Conservation (phyloP, 2,888 invertebrate species). For the Stramonita haemastoma region DNA sequence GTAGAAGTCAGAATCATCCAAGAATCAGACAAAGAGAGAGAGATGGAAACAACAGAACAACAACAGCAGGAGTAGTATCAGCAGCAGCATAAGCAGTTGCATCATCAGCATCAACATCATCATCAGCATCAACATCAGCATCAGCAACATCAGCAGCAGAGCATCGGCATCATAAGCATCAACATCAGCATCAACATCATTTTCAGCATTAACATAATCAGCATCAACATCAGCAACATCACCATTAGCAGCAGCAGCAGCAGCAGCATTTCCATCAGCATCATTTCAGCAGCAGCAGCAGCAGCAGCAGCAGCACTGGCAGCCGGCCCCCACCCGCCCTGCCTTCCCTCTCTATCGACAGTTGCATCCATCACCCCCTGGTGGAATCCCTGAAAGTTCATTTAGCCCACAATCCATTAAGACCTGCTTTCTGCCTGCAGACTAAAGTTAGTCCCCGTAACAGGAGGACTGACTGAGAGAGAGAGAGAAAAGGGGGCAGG, state of each 20-base stretch:
- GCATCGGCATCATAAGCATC: neutral
- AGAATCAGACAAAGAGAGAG: neutral
- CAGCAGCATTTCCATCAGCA: neutral
- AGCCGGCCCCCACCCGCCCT: neutral
- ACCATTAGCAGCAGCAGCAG: neutral
- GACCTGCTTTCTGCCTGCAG: neutral
- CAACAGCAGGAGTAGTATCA: too few relatives aligned
- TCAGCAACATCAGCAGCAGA: neutral
- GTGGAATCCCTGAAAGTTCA: conserved; percentile 40
- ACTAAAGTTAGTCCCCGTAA: neutral
- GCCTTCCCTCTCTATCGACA: conserved; percentile 26
- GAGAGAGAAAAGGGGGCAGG: too few relatives aligned
- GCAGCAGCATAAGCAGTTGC: too few relatives aligned
- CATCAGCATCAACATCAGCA: too few relatives aligned
- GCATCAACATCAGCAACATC: too few relatives aligned
- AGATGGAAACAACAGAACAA: too few relatives aligned
- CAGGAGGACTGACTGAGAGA: too few relatives aligned
- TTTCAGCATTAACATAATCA: neutral
- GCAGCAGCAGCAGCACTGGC: neutral
- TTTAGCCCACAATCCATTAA: conserved; percentile 40
- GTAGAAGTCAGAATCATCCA: neutral
- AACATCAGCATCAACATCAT: neutral
- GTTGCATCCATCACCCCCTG: conserved; percentile 28
- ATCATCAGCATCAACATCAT: too few relatives aligned
- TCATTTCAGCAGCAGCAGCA: neutral